These are phyloP conservation scores for Hymenochirus boettgeri DNA, from an alignment of 2,113 vertebrate species.

Conservation along the genomic window DNA sequence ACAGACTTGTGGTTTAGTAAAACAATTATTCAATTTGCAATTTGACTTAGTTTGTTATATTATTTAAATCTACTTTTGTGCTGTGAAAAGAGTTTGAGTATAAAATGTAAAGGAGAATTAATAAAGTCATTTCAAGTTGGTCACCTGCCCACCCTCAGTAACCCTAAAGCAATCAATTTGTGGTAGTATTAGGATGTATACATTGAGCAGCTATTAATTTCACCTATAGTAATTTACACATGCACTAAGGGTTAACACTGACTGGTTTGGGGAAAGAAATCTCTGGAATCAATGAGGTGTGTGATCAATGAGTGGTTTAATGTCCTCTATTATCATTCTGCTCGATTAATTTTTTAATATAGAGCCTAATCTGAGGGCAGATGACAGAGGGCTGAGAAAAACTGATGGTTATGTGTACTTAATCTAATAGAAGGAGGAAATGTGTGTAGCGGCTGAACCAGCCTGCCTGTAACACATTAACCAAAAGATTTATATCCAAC, in stretches of 20 bases:
- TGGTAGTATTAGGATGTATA: too few relatives aligned
- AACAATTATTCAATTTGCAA: too few relatives aligned
- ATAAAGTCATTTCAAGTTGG: too few relatives aligned
- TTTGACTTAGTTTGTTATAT: too few relatives aligned
- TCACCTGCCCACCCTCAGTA: too few relatives aligned
- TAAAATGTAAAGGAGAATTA: too few relatives aligned
- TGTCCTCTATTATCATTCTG: conserved; percentile 65
- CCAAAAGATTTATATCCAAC: conserved; percentile 29
- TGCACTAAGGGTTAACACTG: conserved; percentile 9
- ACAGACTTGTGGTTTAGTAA: too few relatives aligned
- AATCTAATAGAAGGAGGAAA: conserved; percentile 68
- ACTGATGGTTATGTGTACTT: conserved; percentile 65
- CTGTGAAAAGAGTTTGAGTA: too few relatives aligned
- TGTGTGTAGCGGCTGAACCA: conserved; percentile 62
- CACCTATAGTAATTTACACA: not conserved
- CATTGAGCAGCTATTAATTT: too few relatives aligned
- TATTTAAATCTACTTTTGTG: too few relatives aligned
- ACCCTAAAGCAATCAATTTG: too few relatives aligned
- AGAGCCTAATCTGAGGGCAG: conserved; percentile 60
- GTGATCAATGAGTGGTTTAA: conserved; percentile 64
- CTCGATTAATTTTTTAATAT: conserved; percentile 69
- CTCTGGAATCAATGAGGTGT: conserved; percentile 55
- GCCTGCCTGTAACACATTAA: conserved; percentile 53
- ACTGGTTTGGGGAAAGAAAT: conserved; percentile 42
- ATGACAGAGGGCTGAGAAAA: conserved; percentile 64